Evolutionary conservation across 2,797 vertebrate species (phyloP), one percentile per base, ranked within the genome.

Genomic region (Poeciliopsis presidionis): DNA sequence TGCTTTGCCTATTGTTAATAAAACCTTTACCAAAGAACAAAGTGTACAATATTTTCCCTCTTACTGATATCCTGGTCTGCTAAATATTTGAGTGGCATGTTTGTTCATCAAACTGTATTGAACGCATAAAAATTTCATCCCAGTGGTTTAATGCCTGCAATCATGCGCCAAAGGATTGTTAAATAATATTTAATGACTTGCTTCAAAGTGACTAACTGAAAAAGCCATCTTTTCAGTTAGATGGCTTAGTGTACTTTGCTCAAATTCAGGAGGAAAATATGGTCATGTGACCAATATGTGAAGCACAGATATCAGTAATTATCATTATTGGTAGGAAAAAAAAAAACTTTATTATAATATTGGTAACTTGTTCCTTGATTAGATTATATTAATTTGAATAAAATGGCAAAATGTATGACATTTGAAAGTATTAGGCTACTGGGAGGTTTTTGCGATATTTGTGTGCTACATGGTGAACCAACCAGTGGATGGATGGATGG

Each of bases 21-120:
- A 57, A 82, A 72, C 77, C 74, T 86, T 87, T 79, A 78, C 77
- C 12, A 39, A 76, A 82, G 73, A 80, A 84, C 75, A 59, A 80
- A 46, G 4, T 78, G 65, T 25, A 78, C 61, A 80, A 71, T 76
- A 65, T 74, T 49, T 30, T 3, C 43, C 16, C 46, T 22, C 57
- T 53, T 77, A 69, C 28, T 43, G 43, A 71, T 25, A 13, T 75
- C 45, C n/a, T 61, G 55, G 8, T 43, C 45, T n/a, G 36, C 47
- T 75, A 36, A 79, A 73, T 72, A 70, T 57, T n/a, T 46, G 30
- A 25, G 25, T 11, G 30, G 5, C 13, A 33, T 39, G 41, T 75
- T 74, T 80, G 28, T 25, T 69, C 70, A 45, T 55, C 28, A 59
- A 71, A 72, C 30, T 55, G n/a, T 47, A n/a, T 28, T 55, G 1